A percentile compares a stretch with the other conserved stretches of the same genome.
These are phyloP conservation scores for Spodoptera litura DNA, from an alignment of 1,140 invertebrate species.

Conservation along the genomic window DNA sequence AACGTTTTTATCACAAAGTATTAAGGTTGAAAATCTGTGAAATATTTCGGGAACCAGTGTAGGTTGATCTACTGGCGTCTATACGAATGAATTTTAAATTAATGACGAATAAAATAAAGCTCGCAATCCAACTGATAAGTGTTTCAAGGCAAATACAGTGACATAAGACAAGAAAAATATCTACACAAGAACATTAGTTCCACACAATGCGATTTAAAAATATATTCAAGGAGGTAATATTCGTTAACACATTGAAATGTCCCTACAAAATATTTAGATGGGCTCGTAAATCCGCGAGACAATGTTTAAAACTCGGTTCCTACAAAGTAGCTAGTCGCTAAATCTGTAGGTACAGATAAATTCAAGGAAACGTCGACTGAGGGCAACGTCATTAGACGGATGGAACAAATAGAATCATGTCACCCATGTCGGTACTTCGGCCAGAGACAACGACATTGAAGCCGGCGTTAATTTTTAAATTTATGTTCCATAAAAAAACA, in stretches of 20 bases:
- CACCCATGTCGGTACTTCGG: conserved; percentile 47
- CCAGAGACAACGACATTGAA: conserved; percentile 28
- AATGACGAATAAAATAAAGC: conserved; percentile 3
- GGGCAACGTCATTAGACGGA: conserved; percentile 66
- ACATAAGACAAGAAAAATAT: conserved; percentile 2
- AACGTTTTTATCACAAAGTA: too few species aligned
- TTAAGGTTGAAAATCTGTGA: too few species aligned
- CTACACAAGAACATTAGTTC: conserved; percentile 12
- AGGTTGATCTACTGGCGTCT: not conserved
- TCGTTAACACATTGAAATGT: conserved; percentile 10
- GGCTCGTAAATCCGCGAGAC: conserved; percentile 59
- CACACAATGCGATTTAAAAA: conserved; percentile 8
- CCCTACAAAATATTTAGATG: conserved; percentile 53
- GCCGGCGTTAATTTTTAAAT: conserved; percentile 30
- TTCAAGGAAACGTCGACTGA: conserved; percentile 66
- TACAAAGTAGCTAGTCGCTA: conserved; percentile 64
- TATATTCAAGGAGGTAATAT: not conserved
- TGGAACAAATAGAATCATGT: conserved; percentile 77
- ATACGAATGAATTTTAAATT: conserved; percentile 9
- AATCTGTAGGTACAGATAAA: conserved; percentile 47
- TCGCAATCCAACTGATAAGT: not conserved
- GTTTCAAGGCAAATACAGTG: not conserved
- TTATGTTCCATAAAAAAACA: conserved; percentile 24
- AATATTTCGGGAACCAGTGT: too few species aligned
- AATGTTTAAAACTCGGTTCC: conserved; percentile 59